Percentiles rank a stretch among this genome's conserved stretches.
These are phyloP conservation scores for Lipotes vexillifer DNA, from an alignment of 2,113 vertebrate species.

Conservation along the genomic window DNA sequence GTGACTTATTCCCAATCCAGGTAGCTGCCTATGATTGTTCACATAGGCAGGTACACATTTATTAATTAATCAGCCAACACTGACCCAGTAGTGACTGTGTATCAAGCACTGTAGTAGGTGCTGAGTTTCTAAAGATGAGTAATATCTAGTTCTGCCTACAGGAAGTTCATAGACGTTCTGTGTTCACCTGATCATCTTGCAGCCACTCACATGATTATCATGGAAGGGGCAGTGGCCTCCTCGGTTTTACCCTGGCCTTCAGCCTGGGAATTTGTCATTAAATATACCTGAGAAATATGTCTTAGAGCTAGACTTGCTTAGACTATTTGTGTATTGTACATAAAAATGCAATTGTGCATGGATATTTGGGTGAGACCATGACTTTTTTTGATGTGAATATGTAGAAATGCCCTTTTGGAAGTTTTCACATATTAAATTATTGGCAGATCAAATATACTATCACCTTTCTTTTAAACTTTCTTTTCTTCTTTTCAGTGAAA, in stretches of 20 bases:
- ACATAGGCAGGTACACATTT: background rate
- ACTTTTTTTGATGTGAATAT: background rate
- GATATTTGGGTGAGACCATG: background rate
- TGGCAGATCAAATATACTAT: background rate
- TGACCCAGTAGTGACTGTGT: background rate
- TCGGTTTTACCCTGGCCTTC: background rate
- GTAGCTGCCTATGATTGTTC: background rate
- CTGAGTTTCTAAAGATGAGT: background rate
- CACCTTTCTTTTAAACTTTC: background rate
- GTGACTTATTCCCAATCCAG: background rate
- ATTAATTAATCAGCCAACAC: background rate
- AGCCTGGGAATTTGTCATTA: background rate
- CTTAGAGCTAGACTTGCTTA: constrained; percentile 3
- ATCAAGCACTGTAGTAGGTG: background rate
- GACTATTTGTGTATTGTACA: background rate
- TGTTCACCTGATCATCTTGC: background rate
- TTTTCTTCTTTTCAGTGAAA: constrained; percentile 19
- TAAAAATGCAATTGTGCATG: background rate
- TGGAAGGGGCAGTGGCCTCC: background rate
- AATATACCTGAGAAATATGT: background rate
- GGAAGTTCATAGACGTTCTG: background rate
- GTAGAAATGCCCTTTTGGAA: background rate
- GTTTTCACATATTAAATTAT: background rate
- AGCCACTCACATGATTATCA: background rate
- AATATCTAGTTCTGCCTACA: background rate